phyloP scores from a whole-genome alignment of 2,888 invertebrate species.

The Ferrisia virgata region DNA sequence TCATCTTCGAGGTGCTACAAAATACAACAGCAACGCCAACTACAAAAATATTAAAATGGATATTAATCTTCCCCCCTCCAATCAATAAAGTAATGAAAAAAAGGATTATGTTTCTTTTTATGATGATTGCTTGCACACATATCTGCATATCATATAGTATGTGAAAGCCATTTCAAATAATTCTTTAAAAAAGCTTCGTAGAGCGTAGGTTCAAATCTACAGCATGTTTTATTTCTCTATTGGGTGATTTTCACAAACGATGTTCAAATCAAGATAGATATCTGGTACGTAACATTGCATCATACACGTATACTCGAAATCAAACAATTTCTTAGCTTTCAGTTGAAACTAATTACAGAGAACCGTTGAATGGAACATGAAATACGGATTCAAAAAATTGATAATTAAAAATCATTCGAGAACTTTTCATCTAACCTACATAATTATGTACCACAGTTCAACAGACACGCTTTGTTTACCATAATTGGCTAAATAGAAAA shows the following conservation, averaged over 20 bases:
- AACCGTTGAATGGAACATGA: neutral
- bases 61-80: slow-evolving; percentile 32
- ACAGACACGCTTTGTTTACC: too few species aligned
- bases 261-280: neutral
- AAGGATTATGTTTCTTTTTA: neutral
- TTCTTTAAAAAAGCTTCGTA: neutral
- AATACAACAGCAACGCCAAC: slow-evolving; percentile 33
- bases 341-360: neutral
- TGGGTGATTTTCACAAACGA: neutral
- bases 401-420: too few species aligned
- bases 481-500: neutral
- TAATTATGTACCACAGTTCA: too few species aligned
- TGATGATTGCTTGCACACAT: neutral
- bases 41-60: slow-evolving; percentile 30
- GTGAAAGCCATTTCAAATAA: neutral
- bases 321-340: neutral
- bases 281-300: neutral
- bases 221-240: neutral
- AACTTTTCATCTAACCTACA: too few species aligned
- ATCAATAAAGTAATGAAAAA: neutral
- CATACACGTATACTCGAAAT: neutral
- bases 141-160: neutral
- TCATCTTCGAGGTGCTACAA: slow-evolving; percentile 26
- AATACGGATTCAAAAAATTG: too few species aligned
- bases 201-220: neutral